Conservation (phyloP, 2,888 invertebrate genomes). For the Antheraea yamamai region DNA sequence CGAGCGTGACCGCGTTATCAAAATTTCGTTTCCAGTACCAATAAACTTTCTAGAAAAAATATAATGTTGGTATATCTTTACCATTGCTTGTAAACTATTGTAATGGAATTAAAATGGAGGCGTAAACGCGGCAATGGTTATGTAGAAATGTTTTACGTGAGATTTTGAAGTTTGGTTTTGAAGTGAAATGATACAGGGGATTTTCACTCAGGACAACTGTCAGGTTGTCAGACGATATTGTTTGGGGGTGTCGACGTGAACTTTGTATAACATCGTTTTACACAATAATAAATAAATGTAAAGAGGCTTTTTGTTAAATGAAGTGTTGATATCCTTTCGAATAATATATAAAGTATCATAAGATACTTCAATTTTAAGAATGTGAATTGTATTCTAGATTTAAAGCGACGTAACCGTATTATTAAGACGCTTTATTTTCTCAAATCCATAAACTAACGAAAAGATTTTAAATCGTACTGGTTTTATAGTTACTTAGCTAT, state of each 20-base stretch:
- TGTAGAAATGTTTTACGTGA: not conserved
- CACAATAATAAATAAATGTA: constrained; percentile 32
- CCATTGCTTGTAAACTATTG: constrained; percentile 10
- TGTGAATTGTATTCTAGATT: not conserved
- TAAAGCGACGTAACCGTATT: too few relatives aligned
- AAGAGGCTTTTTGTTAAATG: constrained; percentile 34
- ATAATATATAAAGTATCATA: not conserved
- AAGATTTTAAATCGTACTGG: not conserved
- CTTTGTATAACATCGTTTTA: constrained; percentile 29
- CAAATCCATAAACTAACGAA: not conserved
- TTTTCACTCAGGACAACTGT: constrained; percentile 23
- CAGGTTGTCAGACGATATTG: constrained; percentile 37
- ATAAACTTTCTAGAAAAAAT: not conserved
- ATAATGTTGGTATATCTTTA: not conserved
- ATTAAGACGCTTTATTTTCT: too few relatives aligned
- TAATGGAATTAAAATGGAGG: not conserved
- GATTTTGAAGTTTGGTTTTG: not conserved
- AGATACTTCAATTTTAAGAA: not conserved
- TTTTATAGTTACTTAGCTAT: too few relatives aligned
- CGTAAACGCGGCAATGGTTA: constrained; percentile 6
- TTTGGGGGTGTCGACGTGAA: constrained; percentile 28
- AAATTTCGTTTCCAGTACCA: constrained; percentile 24
- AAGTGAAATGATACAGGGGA: constrained; percentile 10
- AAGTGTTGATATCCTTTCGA: constrained; percentile 13
- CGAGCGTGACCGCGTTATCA: constrained; percentile 43